phyloP scores from a whole-genome alignment of 2,888 invertebrate genomes.

The Morpho deidamia region DNA sequence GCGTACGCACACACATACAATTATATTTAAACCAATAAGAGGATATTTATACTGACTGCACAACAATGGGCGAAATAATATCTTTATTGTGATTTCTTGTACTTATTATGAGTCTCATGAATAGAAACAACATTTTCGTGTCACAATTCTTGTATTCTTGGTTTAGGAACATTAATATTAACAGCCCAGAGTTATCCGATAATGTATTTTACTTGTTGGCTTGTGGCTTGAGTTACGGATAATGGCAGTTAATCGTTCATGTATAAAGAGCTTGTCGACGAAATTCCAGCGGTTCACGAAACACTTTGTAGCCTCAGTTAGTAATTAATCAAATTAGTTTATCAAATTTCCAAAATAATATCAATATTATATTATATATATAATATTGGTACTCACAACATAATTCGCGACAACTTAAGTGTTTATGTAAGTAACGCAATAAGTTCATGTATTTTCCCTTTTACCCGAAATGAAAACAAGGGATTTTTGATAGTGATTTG shows the following conservation, averaged over 20 bases:
- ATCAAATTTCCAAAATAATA: conserved; percentile 10
- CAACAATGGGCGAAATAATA: no score
- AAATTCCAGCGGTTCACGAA: conserved; percentile 20
- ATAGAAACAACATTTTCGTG: conserved; percentile 7
- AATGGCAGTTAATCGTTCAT: conserved; percentile 34
- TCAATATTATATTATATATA: neutral
- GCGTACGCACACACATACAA: no score
- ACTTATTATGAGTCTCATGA: neutral
- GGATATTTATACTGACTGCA: no score
- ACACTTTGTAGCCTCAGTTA: conserved; percentile 17
- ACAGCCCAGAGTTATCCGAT: conserved; percentile 22
- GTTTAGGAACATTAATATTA: conserved; percentile 4
- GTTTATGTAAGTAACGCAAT: no score
- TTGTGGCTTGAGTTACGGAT: conserved; percentile 28
- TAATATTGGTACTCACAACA: no score
- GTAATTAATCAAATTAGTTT: conserved; percentile 22
- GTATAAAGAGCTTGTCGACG: conserved; percentile 21
- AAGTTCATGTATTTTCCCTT: no score
- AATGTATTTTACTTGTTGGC: conserved; percentile 30
- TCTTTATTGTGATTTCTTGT: neutral
- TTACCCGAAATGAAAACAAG: no score
- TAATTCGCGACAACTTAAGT: no score
- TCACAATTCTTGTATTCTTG: conserved; percentile 15
- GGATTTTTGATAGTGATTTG: no score
- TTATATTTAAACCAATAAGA: no score